These are phyloP conservation scores for Pempheris klunzingeri DNA, from an alignment of 2,797 vertebrate genomes.

Conservation along the genomic window DNA sequence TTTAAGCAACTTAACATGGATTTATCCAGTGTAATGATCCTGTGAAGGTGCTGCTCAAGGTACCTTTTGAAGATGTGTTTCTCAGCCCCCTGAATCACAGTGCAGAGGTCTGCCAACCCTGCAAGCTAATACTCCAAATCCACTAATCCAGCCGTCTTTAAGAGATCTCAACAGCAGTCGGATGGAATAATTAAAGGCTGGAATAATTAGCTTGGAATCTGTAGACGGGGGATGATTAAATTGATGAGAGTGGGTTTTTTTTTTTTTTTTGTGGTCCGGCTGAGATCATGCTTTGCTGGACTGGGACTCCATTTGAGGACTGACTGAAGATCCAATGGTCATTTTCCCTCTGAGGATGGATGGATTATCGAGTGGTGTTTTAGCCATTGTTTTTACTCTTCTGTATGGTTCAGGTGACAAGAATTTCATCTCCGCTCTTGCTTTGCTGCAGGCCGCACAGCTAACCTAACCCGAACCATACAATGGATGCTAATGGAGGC, in stretches of 20 bases:
- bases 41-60: conserved; percentile 71
- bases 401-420: conserved; percentile 18
- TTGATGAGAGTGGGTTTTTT: conserved; percentile 63
- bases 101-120: conserved; percentile 85
- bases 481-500: background rate
- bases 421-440: background rate
- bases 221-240: conserved; percentile 73
- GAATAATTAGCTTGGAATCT: conserved; percentile 81
- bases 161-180: conserved; percentile 79
- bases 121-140: conserved; percentile 83
- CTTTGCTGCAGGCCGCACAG: conserved; percentile 6
- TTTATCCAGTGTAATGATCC: conserved; percentile 78
- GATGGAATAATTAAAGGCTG: conserved; percentile 83
- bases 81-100: conserved; percentile 79
- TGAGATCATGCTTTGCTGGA: conserved; percentile 62
- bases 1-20: conserved; percentile 78
- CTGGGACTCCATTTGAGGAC: conserved; percentile 20
- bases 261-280: conserved; percentile 50
- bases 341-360: conserved; percentile 12
- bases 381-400: background rate
- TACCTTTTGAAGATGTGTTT: conserved; percentile 80
- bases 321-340: conserved; percentile 4
- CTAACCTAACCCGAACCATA: background rate
- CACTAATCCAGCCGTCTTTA: conserved; percentile 86
- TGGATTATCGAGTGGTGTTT: background rate